phyloP scores from a whole-genome alignment of 2,888 invertebrate genomes.

The Ferrisia virgata region DNA sequence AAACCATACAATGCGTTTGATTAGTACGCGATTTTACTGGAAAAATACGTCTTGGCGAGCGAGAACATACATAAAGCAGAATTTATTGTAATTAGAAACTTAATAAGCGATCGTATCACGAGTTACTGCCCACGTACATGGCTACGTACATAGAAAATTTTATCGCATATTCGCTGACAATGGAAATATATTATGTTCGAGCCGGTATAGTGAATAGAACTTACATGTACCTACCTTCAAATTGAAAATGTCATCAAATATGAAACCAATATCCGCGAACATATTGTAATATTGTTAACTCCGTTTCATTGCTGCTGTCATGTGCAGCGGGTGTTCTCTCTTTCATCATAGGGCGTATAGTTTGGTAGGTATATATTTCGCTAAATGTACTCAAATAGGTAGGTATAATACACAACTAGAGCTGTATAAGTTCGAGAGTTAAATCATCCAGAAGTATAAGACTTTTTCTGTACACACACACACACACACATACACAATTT shows the following conservation, averaged over 20 bases:
- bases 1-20: neutral
- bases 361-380: too few species aligned
- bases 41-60: neutral
- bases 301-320: neutral
- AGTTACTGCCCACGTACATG: neutral
- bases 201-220: neutral
- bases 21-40: neutral
- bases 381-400: too few species aligned
- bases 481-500: too few species aligned
- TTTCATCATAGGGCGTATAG: too few species aligned
- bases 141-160: neutral
- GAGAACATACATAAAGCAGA: neutral
- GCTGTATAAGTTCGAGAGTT: neutral
- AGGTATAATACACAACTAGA: too few species aligned
- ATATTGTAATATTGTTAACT: constrained; percentile 10
- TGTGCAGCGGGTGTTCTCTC: neutral
- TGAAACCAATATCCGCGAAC: constrained; percentile 20
- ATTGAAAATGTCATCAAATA: constrained; percentile 25
- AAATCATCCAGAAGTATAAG: neutral
- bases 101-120: neutral
- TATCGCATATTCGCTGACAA: neutral
- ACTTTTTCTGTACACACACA: too few species aligned
- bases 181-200: neutral
- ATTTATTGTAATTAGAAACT: constrained; percentile 23
- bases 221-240: neutral